These are phyloP conservation scores for Amiota mariae DNA, from an alignment of 2,888 invertebrate genomes.

Conservation along the genomic window DNA sequence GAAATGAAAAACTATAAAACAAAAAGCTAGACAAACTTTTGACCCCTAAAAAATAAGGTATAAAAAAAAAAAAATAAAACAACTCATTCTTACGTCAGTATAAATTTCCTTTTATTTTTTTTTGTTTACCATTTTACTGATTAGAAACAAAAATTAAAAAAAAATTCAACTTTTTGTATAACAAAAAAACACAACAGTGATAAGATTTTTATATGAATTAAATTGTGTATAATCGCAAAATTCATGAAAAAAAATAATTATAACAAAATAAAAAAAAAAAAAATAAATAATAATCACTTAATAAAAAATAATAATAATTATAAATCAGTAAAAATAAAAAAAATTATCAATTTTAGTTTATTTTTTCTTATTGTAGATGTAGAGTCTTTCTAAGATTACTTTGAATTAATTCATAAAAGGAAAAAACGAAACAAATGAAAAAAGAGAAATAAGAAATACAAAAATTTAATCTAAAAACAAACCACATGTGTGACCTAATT, in stretches of 20 bases:
- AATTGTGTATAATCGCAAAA: too few relatives aligned
- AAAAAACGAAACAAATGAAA: not conserved
- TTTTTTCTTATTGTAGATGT: too few relatives aligned
- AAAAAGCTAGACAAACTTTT: too few relatives aligned
- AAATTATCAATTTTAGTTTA: not conserved
- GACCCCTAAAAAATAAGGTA: too few relatives aligned
- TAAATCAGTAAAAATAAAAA: not conserved
- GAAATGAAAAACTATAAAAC: too few relatives aligned
- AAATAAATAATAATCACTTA: too few relatives aligned
- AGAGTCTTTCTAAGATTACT: too few relatives aligned
- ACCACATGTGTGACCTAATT: constrained; percentile 65
- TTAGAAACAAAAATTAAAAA: not conserved
- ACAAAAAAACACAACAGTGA: not conserved
- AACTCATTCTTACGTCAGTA: constrained; percentile 26
- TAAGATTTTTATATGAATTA: too few relatives aligned
- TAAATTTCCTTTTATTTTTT: not conserved
- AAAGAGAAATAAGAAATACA: constrained; percentile 11
- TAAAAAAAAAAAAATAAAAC: too few relatives aligned
- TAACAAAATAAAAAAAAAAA: not conserved
- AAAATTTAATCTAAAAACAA: constrained; percentile 1
- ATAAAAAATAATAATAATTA: constrained; percentile 8
- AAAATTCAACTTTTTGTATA: not conserved
- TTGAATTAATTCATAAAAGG: too few relatives aligned
- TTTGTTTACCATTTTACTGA: not conserved
- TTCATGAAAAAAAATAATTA: not conserved